Percentiles rank a stretch among this genome's conserved stretches.
phyloP scores from a whole-genome alignment of 2,797 vertebrate species.

The Aselliscus stoliczkanus region DNA sequence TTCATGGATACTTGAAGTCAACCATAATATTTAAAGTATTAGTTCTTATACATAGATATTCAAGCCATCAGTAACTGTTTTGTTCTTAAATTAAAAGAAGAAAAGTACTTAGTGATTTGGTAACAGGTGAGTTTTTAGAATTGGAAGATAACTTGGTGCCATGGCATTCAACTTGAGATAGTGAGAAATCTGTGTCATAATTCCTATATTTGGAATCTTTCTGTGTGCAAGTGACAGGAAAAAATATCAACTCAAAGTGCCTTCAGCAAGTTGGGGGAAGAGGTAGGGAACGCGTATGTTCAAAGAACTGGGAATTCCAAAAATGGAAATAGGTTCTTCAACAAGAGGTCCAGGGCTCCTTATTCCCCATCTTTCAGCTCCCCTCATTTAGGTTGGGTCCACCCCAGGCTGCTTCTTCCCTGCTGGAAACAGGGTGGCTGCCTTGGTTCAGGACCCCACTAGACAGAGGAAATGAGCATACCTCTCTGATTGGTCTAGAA shows the following conservation, averaged over 20 bases:
- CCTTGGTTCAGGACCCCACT: neutral
- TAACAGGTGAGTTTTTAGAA: neutral
- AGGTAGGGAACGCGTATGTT: neutral
- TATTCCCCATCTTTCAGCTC: neutral
- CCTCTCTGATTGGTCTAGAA: neutral
- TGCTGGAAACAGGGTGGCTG: neutral
- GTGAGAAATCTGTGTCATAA: neutral
- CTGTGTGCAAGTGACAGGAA: neutral
- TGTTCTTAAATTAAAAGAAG: neutral
- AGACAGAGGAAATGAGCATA: neutral
- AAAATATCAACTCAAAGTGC: neutral
- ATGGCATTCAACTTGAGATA: neutral
- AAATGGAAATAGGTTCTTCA: neutral
- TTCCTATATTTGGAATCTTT: neutral
- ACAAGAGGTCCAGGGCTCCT: neutral
- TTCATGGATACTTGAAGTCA: neutral
- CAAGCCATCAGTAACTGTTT: neutral
- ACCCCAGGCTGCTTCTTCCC: neutral
- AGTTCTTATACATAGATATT: neutral
- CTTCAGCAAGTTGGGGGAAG: neutral
- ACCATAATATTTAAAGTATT: slow-evolving; percentile 9
- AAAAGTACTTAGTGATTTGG: neutral
- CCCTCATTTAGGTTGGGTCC: neutral
- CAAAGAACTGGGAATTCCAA: neutral
- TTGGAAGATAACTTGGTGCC: neutral